A percentile compares a stretch with the other conserved stretches of the same genome.
Evolutionary conservation across 2,797 vertebrate genomes (phyloP).

Genomic region (Enoplosus armatus): DNA sequence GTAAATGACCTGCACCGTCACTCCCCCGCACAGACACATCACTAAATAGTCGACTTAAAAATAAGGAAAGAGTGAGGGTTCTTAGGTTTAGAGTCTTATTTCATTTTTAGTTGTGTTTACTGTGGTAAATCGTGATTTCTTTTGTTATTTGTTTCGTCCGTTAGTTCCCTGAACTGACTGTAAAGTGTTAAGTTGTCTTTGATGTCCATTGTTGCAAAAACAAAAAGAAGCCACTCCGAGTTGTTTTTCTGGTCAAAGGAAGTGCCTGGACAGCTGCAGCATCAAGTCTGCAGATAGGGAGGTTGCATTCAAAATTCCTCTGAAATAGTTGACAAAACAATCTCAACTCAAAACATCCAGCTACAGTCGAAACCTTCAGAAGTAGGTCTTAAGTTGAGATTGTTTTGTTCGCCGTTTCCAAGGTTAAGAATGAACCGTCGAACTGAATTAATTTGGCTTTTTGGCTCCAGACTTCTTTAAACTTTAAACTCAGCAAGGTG

Average conservation of each 20-base stretch:
- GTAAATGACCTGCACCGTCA: slow-evolving; percentile 38
- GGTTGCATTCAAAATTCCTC: not conserved
- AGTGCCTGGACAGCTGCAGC: slow-evolving; percentile 55
- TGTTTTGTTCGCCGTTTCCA: not conserved
- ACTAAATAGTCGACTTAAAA: slow-evolving; percentile 4
- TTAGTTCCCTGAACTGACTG: slow-evolving; percentile 27
- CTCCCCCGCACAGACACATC: slow-evolving; percentile 61
- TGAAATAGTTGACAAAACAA: slow-evolving; percentile 10
- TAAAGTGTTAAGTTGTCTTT: slow-evolving; percentile 23
- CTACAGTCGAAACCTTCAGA: not conserved
- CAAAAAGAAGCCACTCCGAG: slow-evolving; percentile 22
- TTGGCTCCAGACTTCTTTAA: not conserved
- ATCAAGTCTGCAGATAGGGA: slow-evolving; percentile 1
- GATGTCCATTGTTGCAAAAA: slow-evolving; percentile 29
- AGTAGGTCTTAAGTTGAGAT: not conserved
- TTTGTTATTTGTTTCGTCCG: slow-evolving; percentile 26
- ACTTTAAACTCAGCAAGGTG: not conserved
- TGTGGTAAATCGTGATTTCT: slow-evolving; percentile 35
- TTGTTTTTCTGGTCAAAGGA: slow-evolving; percentile 52
- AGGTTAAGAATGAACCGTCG: not conserved
- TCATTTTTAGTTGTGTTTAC: slow-evolving; percentile 31
- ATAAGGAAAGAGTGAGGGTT: not conserved
- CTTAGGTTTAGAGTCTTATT: slow-evolving; percentile 15
- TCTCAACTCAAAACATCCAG: not conserved
- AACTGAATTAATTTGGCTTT: not conserved